A percentile compares a stretch with the other conserved stretches of the same genome.
phyloP scores from a whole-genome alignment of 2,797 vertebrate genomes.

The Xenentodon cancila region DNA sequence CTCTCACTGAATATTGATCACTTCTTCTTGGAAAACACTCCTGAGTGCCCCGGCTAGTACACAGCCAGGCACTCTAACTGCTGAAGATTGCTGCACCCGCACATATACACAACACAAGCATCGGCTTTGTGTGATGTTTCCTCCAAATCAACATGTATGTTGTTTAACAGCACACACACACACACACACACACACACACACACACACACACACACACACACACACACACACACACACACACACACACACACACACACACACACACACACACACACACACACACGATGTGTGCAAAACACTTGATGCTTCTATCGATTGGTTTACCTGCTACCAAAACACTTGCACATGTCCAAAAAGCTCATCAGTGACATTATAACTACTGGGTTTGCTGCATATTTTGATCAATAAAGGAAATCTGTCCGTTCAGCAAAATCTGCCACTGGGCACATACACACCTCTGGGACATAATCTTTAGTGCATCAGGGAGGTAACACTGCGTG shows the following conservation, averaged over 20 bases:
- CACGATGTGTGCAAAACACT: neutral
- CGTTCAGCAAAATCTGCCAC: neutral
- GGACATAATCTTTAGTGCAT: slow-evolving; percentile 92
- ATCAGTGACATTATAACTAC: slow-evolving; percentile 1
- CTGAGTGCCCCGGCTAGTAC: slow-evolving; percentile 76
- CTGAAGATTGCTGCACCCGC: slow-evolving; percentile 39
- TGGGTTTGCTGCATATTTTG: neutral
- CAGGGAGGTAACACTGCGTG: slow-evolving; percentile 92
- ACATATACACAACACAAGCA: slow-evolving; percentile 39
- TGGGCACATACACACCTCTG: slow-evolving; percentile 83
- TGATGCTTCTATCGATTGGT: slow-evolving; percentile 36
- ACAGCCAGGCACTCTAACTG: slow-evolving; percentile 57
- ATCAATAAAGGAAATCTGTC: neutral
- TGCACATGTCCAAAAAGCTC: slow-evolving; percentile 19
- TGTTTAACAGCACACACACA: slow-evolving; percentile 10
- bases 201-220: neutral
- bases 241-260: neutral
- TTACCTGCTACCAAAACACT: slow-evolving; percentile 25
- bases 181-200: neutral
- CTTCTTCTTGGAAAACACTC: slow-evolving; percentile 80
- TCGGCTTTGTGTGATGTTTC: slow-evolving; percentile 43
- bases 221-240: slow-evolving; percentile 2
- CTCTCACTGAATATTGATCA: slow-evolving; percentile 78
- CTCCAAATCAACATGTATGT: slow-evolving; percentile 24
- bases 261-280: neutral